phyloP scores from a whole-genome alignment of 2,888 invertebrate genomes.

The Drosophila flavopinicola region DNA sequence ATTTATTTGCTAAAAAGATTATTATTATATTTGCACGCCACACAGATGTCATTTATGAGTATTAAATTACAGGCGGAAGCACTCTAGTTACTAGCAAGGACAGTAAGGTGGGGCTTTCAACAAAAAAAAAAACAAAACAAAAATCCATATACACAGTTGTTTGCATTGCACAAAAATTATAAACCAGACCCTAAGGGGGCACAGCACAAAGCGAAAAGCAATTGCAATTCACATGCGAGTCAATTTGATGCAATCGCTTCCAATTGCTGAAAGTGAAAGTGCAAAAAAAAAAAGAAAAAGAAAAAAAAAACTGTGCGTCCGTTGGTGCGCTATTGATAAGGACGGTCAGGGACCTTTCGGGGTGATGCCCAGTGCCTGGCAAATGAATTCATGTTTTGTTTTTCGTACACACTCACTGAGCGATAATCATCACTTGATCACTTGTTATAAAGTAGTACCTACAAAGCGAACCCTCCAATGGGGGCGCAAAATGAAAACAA shows the following conservation, averaged over 20 bases:
- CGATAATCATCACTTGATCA: slow-evolving; percentile 19
- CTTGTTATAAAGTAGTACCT: neutral
- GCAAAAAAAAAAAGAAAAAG: slow-evolving; percentile 7
- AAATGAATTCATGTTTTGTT: slow-evolving; percentile 21
- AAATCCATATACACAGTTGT: neutral
- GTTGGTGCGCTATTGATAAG: slow-evolving; percentile 35
- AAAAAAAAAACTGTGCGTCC: slow-evolving; percentile 17
- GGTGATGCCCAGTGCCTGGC: slow-evolving; percentile 1
- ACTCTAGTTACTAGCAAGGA: neutral
- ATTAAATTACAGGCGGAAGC: neutral
- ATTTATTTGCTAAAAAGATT: too few relatives aligned
- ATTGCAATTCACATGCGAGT: slow-evolving; percentile 2
- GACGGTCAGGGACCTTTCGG: slow-evolving; percentile 6
- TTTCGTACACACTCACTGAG: slow-evolving; percentile 7
- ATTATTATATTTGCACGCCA: too few relatives aligned
- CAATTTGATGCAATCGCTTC: slow-evolving; percentile 33
- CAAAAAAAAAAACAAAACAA: too few relatives aligned
- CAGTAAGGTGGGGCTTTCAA: too few relatives aligned
- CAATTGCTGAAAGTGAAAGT: slow-evolving; percentile 57
- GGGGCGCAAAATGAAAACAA: neutral
- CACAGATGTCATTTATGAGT: too few relatives aligned
- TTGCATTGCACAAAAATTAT: neutral
- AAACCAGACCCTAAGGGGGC: neutral
- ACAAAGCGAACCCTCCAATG: slow-evolving; percentile 12
- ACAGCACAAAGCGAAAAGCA: neutral